A percentile compares a stretch with the other conserved stretches of the same genome.
phyloP scores from a whole-genome alignment of 2,113 vertebrate genomes.

The Camelus dromedarius region DNA sequence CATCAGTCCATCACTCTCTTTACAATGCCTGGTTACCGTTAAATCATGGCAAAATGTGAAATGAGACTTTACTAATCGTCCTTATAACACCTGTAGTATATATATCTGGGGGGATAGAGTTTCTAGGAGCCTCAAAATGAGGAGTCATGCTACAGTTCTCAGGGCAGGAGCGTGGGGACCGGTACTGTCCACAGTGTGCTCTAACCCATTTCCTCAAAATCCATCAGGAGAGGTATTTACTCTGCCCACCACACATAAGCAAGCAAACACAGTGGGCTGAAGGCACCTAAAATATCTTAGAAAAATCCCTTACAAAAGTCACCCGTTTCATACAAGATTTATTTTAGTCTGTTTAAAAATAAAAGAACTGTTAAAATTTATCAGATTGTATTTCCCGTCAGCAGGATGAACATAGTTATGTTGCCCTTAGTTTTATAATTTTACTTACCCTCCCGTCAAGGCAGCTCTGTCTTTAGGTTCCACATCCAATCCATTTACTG shows the following conservation, averaged over 20 bases:
- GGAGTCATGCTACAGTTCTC: background rate
- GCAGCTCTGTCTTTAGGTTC: background rate
- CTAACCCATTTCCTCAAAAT: background rate
- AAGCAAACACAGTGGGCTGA: background rate
- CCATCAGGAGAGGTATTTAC: background rate
- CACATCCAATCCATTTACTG: background rate
- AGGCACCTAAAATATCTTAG: slow-evolving; percentile 2
- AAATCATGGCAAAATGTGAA: background rate
- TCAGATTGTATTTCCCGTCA: background rate
- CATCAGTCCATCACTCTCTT: background rate
- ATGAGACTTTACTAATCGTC: background rate
- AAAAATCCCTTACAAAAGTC: background rate
- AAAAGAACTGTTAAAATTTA: background rate
- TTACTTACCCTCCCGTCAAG: background rate
- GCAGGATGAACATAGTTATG: background rate
- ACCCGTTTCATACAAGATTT: background rate
- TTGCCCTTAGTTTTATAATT: background rate
- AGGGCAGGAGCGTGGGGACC: too few relatives aligned
- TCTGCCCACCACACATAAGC: background rate
- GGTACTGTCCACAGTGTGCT: too few relatives aligned
- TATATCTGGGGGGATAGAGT: background rate
- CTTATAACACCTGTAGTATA: background rate
- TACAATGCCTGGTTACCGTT: background rate
- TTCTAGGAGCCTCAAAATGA: background rate
- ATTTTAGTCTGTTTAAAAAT: background rate